These are phyloP conservation scores for Corbicula japonica DNA, from an alignment of 2,888 invertebrate genomes.

Conservation along the genomic window DNA sequence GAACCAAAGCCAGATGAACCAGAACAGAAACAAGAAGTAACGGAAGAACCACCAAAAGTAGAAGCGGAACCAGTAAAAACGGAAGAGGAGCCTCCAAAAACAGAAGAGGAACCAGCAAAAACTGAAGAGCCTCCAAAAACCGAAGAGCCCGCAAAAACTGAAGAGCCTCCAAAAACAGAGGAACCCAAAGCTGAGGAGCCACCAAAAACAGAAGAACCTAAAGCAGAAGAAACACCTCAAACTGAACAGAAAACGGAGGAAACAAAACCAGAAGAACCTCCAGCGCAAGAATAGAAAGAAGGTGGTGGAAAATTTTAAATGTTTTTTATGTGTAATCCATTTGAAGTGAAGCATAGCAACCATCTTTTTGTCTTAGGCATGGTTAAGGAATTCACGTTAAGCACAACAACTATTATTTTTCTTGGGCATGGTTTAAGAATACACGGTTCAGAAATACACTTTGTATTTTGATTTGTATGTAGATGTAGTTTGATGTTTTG, in stretches of 20 bases:
- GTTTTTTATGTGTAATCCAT: too few relatives aligned
- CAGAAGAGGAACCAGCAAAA: constrained; percentile 14
- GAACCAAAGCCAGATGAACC: constrained; percentile 20
- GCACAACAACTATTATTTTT: too few relatives aligned
- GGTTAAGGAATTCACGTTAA: too few relatives aligned
- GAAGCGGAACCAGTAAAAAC: constrained; percentile 17
- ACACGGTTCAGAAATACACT: too few relatives aligned
- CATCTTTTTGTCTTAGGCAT: too few relatives aligned
- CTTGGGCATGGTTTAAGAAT: too few relatives aligned
- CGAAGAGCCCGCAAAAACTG: constrained; percentile 22
- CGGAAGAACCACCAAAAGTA: background rate
- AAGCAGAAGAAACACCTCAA: constrained; percentile 32
- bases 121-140: constrained; percentile 20
- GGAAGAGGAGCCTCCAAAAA: constrained; percentile 18
- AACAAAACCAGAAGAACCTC: constrained; percentile 10
- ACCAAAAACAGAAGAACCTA: constrained; percentile 32
- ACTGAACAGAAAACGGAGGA: constrained; percentile 14
- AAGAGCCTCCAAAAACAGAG: constrained; percentile 30
- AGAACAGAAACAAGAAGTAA: constrained; percentile 12
- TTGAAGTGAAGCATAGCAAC: too few relatives aligned
- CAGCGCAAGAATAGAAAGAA: constrained; percentile 25
- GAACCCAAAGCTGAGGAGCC: constrained; percentile 35
- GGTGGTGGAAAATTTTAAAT: too few relatives aligned
- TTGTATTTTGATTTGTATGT: too few relatives aligned
- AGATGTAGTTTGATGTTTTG: too few relatives aligned